Conservation (phyloP, 2,888 invertebrate genomes). For the Trichopoda pennipes region DNA sequence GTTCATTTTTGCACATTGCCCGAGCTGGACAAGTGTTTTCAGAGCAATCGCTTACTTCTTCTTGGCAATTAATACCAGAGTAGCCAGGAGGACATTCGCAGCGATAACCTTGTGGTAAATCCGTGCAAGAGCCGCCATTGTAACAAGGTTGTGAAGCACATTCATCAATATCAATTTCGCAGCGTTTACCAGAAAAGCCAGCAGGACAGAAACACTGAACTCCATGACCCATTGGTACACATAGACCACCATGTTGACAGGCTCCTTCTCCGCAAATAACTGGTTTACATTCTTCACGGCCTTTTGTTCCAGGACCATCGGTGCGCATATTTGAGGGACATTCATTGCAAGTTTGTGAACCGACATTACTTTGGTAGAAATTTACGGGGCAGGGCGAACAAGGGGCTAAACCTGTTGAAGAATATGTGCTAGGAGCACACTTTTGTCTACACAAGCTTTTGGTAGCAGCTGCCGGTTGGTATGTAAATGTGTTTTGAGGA, state of each 20-base stretch:
- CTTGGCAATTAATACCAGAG: conserved; percentile 96
- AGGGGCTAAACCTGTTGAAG: conserved; percentile 95
- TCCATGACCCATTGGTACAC: conserved; percentile 93
- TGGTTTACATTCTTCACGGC: conserved; percentile 92
- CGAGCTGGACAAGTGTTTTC: conserved; percentile 96
- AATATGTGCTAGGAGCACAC: conserved; percentile 94
- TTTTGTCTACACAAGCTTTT: conserved; percentile 92
- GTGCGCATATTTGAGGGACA: conserved; percentile 96
- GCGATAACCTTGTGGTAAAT: conserved; percentile 94
- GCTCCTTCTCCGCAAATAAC: conserved; percentile 93
- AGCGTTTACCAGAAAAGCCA: conserved; percentile 95
- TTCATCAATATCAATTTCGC: conserved; percentile 97
- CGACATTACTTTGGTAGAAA: conserved; percentile 93
- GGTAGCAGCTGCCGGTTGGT: conserved; percentile 93
- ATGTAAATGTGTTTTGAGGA: conserved; percentile 93
- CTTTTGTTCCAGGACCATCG: conserved; percentile 88
- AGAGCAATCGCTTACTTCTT: conserved; percentile 93
- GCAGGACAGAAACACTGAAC: conserved; percentile 96
- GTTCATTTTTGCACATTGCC: conserved; percentile 98
- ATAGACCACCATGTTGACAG: conserved; percentile 95
- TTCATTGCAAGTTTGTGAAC: conserved; percentile 92
- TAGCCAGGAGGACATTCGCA: conserved; percentile 94
- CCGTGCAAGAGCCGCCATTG: conserved; percentile 95
- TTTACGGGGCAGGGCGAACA: conserved; percentile 96
- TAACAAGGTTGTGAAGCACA: conserved; percentile 97